Evolutionary conservation across 2,113 vertebrate species (phyloP).

Genomic region (Tychaedon coryphoeus): DNA sequence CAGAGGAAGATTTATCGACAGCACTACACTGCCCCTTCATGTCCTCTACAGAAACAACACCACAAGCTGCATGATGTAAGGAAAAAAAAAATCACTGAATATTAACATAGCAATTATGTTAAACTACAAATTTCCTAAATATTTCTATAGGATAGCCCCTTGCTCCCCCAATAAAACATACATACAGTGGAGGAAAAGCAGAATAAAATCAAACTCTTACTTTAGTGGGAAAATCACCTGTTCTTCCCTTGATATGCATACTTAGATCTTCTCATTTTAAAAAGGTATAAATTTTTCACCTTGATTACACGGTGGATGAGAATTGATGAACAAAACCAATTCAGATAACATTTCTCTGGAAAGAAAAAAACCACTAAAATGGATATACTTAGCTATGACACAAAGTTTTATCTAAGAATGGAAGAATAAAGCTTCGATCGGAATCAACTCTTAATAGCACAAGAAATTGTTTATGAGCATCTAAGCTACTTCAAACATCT

Average conservation of each 20-base stretch:
- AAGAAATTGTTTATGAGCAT: neutral
- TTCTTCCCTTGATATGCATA: neutral
- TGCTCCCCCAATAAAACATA: neutral
- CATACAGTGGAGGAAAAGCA: neutral
- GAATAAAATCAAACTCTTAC: neutral
- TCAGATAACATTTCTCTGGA: neutral
- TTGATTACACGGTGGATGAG: neutral
- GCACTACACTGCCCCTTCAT: conserved; percentile 74
- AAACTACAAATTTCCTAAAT: neutral
- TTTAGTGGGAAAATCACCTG: neutral
- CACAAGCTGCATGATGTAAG: neutral
- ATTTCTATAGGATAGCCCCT: neutral
- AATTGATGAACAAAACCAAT: neutral
- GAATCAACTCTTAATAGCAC: neutral
- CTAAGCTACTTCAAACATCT: neutral
- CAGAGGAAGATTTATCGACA: neutral
- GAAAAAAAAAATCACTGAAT: neutral
- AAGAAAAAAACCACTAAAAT: neutral
- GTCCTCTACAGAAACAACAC: conserved; percentile 67
- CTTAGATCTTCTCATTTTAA: neutral
- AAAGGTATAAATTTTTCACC: neutral
- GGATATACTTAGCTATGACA: neutral
- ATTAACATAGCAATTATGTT: neutral
- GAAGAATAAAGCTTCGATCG: neutral
- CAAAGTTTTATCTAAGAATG: neutral